phyloP scores from a whole-genome alignment of 2,888 invertebrate species.

The Gerris lacustris region DNA sequence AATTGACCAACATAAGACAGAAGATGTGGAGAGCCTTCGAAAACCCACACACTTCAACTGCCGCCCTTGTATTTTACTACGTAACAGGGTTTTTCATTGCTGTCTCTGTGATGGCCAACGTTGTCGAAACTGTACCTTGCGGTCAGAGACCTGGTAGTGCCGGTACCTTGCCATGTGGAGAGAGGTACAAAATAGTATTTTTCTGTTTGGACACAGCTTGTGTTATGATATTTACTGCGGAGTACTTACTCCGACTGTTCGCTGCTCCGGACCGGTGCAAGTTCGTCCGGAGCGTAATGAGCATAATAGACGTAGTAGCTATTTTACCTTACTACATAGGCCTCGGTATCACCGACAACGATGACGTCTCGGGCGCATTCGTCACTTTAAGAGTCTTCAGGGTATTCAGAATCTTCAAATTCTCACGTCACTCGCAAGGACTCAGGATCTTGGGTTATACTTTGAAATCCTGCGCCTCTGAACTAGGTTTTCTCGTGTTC shows the following conservation, averaged over 20 bases:
- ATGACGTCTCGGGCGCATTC: constrained; percentile 97
- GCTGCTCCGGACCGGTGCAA: constrained; percentile 98
- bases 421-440: constrained; percentile 98
- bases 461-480: constrained; percentile 95
- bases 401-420: constrained; percentile 99
- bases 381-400: constrained; percentile 97
- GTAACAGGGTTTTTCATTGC: constrained; percentile 99
- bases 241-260: constrained; percentile 87
- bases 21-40: constrained; percentile 99
- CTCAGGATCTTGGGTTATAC: constrained; percentile 97
- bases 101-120: constrained; percentile 97
- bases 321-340: constrained; percentile 99
- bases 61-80: constrained; percentile 99
- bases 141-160: constrained; percentile 76
- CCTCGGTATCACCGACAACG: constrained; percentile 92
- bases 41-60: constrained; percentile 96
- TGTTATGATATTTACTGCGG: constrained; percentile 99
- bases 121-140: constrained; percentile 93
- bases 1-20: constrained; percentile 76
- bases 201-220: constrained; percentile 99
- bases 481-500: constrained; percentile 97
- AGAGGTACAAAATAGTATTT: constrained; percentile 94
- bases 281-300: constrained; percentile 97
- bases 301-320: constrained; percentile 97
- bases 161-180: constrained; percentile 87